These are phyloP conservation scores for Drosophila tani DNA, from an alignment of 1,140 invertebrate genomes.

Conservation along the genomic window DNA sequence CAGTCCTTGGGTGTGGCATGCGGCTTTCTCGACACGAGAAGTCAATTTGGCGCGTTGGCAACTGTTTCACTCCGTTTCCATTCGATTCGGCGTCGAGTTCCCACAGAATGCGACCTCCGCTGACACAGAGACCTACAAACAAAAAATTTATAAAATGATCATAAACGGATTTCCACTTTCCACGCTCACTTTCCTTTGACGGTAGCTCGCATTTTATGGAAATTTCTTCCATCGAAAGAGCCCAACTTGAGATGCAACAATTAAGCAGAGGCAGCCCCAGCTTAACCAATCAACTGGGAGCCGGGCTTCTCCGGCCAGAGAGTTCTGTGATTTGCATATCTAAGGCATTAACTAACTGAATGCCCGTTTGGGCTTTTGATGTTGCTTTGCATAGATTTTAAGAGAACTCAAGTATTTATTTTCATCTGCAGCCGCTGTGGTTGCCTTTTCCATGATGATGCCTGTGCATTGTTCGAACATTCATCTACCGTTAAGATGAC, in stretches of 20 bases:
- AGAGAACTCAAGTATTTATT: conserved; percentile 67
- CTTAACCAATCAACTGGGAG: conserved; percentile 63
- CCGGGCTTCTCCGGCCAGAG: conserved; percentile 13
- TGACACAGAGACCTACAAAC: conserved; percentile 52
- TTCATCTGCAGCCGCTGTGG: conserved; percentile 35
- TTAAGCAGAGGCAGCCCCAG: conserved; percentile 51
- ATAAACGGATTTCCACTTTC: conserved; percentile 60
- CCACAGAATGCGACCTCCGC: conserved; percentile 24
- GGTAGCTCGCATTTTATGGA: conserved; percentile 71
- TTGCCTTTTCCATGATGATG: conserved; percentile 38
- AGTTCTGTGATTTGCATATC: conserved; percentile 77
- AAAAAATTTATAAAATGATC: conserved; percentile 29
- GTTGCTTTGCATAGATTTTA: conserved; percentile 77
- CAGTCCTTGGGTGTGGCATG: conserved; percentile 49
- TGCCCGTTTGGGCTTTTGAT: conserved; percentile 64
- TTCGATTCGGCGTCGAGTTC: conserved; percentile 29
- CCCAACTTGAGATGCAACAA: conserved; percentile 50
- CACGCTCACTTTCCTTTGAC: conserved; percentile 72
- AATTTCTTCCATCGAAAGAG: conserved; percentile 31
- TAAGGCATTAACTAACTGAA: conserved; percentile 75
- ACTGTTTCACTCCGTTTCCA: conserved; percentile 16
- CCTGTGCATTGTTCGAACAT: conserved; percentile 70
- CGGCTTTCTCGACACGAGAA: conserved; percentile 50
- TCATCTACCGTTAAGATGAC: conserved; percentile 63
- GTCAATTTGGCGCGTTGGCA: conserved; percentile 49